Conservation (phyloP, 1,140 invertebrate species). For the Aricia agestis region DNA sequence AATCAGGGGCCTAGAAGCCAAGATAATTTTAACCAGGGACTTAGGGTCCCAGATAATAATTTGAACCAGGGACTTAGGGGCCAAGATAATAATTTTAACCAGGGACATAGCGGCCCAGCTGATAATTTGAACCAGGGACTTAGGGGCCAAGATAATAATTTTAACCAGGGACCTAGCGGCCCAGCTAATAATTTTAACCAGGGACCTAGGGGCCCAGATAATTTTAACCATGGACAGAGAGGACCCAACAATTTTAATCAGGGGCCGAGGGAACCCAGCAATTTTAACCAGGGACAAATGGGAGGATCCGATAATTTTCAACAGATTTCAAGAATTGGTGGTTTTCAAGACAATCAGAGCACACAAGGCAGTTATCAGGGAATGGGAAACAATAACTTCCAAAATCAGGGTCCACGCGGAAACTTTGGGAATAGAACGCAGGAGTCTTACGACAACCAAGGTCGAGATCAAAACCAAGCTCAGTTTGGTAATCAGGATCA, state of each 20-base stretch:
- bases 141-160: neutral
- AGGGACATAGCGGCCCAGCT: too few species aligned
- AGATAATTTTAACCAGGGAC: neutral
- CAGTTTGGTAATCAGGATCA: neutral
- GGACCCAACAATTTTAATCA: neutral
- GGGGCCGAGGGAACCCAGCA: neutral
- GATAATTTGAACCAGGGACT: neutral
- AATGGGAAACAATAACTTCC: neutral
- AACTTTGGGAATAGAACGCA: neutral
- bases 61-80: neutral
- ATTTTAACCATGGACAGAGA: neutral
- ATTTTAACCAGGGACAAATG: conserved; percentile 9
- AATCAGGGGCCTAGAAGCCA: neutral
- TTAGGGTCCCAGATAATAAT: neutral
- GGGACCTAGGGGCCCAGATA: neutral
- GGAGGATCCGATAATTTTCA: neutral
- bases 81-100: neutral
- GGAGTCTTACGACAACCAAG: neutral
- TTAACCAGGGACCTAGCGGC: neutral
- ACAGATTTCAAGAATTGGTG: neutral
- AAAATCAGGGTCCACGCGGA: neutral
- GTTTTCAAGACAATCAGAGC: neutral
- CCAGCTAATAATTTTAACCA: neutral
- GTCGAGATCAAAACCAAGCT: neutral
- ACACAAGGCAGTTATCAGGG: conserved; percentile 1